Percentiles rank a stretch among this genome's conserved stretches.
Conservation (phyloP, 1,140 invertebrate species). For the Papilio polytes region DNA sequence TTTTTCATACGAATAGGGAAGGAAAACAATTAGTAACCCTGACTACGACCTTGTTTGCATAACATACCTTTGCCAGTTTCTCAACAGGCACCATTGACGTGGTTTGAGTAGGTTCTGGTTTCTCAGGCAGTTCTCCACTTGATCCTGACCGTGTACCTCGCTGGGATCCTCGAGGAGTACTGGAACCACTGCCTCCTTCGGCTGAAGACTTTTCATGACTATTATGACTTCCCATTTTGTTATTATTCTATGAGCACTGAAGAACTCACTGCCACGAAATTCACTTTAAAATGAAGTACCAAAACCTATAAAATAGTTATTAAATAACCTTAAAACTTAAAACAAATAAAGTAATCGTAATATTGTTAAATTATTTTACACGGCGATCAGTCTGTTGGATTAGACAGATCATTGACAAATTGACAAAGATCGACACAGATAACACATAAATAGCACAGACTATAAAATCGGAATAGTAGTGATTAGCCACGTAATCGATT, state of each 20-base stretch:
- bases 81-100: constrained; percentile 88
- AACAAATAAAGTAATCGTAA: constrained; percentile 49
- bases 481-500: not conserved
- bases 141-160: constrained; percentile 85
- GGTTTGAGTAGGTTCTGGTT: constrained; percentile 74
- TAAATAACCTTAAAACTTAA: not conserved
- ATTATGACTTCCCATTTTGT: constrained; percentile 73
- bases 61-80: constrained; percentile 87
- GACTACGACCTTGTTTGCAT: constrained; percentile 41
- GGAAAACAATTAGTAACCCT: constrained; percentile 43
- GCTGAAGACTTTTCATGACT: constrained; percentile 68
- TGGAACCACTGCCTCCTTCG: constrained; percentile 69
- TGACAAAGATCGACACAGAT: not conserved
- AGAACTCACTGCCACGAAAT: not conserved
- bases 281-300: not conserved
- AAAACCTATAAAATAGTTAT: not conserved
- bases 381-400: not conserved
- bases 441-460: not conserved
- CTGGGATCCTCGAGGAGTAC: constrained; percentile 75
- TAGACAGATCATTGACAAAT: not conserved
- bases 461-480: not conserved
- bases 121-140: constrained; percentile 84
- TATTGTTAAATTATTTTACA: constrained; percentile 53
- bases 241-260: not conserved
- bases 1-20: constrained; percentile 34